These are phyloP conservation scores for Dyspetes luteomarginatus DNA, from an alignment of 2,888 invertebrate species.

Conservation along the genomic window DNA sequence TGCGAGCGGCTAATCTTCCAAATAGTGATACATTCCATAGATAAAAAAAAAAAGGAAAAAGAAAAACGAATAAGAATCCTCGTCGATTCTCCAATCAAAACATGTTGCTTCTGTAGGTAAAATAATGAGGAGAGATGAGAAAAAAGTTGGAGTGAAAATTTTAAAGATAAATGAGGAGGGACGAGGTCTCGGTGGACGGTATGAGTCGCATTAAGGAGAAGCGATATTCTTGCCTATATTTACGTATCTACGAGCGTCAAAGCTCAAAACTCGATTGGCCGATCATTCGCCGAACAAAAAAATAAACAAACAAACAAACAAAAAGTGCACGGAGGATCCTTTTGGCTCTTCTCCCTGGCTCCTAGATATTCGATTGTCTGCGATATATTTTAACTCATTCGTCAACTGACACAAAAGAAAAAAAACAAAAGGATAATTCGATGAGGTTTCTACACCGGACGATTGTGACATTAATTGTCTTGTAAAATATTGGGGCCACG, in stretches of 20 bases:
- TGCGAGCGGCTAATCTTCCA: conserved; percentile 79
- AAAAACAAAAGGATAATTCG: conserved; percentile 45
- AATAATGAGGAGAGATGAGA: conserved; percentile 21
- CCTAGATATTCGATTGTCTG: conserved; percentile 61
- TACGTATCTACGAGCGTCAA: conserved; percentile 36
- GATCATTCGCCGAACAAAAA: conserved; percentile 73
- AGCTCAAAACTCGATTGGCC: conserved; percentile 58
- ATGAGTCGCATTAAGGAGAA: conserved; percentile 47
- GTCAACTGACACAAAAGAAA: conserved; percentile 23
- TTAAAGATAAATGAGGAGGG: conserved; percentile 52
- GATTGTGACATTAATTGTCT: conserved; percentile 73
- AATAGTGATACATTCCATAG: conserved; percentile 82
- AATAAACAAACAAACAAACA: conserved; percentile 10
- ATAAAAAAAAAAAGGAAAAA: conserved; percentile 65
- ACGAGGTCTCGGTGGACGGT: conserved; percentile 24
- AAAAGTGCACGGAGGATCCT: conserved; percentile 69
- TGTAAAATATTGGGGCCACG: conserved; percentile 81
- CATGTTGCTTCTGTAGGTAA: conserved; percentile 43
- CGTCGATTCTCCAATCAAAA: conserved; percentile 62
- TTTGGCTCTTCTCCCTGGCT: conserved; percentile 68
- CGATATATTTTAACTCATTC: conserved; percentile 62
- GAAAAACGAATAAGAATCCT: conserved; percentile 55
- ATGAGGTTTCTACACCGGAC: conserved; percentile 68
- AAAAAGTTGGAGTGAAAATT: conserved; percentile 45
- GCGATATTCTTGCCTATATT: conserved; percentile 66